phyloP scores from a whole-genome alignment of 2,888 invertebrate genomes.

The Sympetrum striolatum region DNA sequence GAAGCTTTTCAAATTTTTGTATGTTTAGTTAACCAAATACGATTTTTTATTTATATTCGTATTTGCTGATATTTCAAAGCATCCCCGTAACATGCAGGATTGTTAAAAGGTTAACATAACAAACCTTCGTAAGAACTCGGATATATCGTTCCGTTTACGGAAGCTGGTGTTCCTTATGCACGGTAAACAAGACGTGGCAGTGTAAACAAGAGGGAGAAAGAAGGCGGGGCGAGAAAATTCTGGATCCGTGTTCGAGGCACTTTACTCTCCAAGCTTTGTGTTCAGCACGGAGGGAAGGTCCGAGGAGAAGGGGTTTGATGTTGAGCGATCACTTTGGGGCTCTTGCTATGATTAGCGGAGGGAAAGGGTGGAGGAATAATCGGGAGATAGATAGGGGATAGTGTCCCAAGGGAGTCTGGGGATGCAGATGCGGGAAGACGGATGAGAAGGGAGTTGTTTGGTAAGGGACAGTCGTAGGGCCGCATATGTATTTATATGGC shows the following conservation, averaged over 20 bases:
- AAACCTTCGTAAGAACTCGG: background rate
- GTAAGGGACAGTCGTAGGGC: background rate
- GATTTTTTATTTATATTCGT: too few species aligned
- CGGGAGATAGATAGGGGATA: background rate
- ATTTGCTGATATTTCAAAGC: too few species aligned
- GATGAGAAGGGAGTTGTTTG: background rate
- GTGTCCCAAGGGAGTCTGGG: background rate
- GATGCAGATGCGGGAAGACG: background rate
- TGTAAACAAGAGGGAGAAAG: background rate
- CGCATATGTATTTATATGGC: background rate
- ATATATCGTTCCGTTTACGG: background rate
- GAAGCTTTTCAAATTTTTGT: too few species aligned
- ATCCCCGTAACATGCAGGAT: too few species aligned
- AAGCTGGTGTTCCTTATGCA: background rate
- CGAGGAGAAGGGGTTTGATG: constrained; percentile 5
- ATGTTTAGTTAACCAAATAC: too few species aligned
- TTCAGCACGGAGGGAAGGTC: background rate
- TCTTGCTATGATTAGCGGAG: constrained; percentile 21
- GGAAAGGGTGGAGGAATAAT: background rate
- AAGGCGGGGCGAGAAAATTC: background rate
- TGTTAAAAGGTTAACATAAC: too few species aligned
- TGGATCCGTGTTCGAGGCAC: background rate
- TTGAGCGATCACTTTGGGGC: constrained; percentile 1
- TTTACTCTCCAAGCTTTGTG: background rate
- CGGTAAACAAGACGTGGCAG: background rate